Evolutionary conservation across 2,113 vertebrate genomes (phyloP).

Genomic region (Mesitornis unicolor): DNA sequence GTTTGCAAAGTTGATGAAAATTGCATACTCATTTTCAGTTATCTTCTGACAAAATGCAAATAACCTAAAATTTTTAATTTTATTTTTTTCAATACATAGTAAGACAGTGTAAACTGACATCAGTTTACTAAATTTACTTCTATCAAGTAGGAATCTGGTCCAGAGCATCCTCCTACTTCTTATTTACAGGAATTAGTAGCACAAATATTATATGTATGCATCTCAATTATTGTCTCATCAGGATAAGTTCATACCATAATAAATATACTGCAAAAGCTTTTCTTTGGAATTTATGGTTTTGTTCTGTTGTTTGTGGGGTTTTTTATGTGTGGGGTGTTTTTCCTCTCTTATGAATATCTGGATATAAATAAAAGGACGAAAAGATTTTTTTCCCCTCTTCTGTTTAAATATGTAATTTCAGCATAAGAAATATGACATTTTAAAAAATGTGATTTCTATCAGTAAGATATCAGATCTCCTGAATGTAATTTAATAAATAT

Average conservation of each 20-base stretch:
- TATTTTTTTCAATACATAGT: not conserved
- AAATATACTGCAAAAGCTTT: not conserved
- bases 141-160: not conserved
- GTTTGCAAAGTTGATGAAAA: not conserved
- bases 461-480: not conserved
- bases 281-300: not conserved
- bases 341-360: not conserved
- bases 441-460: not conserved
- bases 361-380: not conserved
- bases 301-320: no score
- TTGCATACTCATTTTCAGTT: not conserved
- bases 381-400: not conserved
- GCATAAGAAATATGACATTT: not conserved
- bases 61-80: not conserved
- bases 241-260: not conserved
- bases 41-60: not conserved
- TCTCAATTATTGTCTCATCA: not conserved
- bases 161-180: not conserved
- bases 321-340: no score
- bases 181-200: not conserved
- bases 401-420: not conserved
- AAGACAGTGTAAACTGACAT: not conserved
- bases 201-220: not conserved
- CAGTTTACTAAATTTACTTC: not conserved
- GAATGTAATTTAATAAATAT: not conserved